Evolutionary conservation across 2,113 vertebrate species (phyloP).

Genomic region (Eptatretus burgeri): DNA sequence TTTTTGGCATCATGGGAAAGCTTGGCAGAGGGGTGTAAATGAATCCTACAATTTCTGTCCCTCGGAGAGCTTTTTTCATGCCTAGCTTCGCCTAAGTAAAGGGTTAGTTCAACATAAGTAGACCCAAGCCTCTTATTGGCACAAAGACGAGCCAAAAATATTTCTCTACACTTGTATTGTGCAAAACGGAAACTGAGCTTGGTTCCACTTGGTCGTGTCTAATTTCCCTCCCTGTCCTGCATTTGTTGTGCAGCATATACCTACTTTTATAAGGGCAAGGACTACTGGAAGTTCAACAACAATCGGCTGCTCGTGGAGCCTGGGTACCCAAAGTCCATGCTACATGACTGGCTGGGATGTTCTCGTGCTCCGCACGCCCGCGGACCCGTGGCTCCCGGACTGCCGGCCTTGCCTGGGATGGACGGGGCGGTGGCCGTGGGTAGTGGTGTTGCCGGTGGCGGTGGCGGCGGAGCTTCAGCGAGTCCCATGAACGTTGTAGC

Average conservation of each 20-base stretch:
- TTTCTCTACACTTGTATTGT: too few species aligned
- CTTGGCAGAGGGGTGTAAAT: too few species aligned
- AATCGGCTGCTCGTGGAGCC: conserved; percentile 71
- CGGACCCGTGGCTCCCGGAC: neutral
- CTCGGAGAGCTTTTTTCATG: neutral
- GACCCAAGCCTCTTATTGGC: neutral
- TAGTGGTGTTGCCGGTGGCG: conserved; percentile 72
- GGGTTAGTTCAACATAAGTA: neutral
- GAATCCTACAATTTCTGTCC: neutral
- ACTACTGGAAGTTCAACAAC: conserved; percentile 98
- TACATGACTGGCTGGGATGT: conserved; percentile 96
- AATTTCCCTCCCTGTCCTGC: too few species aligned
- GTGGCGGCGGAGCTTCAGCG: conserved; percentile 65
- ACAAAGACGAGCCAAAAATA: too few species aligned
- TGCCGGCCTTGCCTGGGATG: conserved; percentile 12
- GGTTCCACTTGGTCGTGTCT: too few species aligned
- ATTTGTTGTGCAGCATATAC: conserved; percentile 39
- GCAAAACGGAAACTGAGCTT: too few species aligned
- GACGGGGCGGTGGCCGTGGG: conserved; percentile 22
- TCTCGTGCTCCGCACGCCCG: conserved; percentile 45
- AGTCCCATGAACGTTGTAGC: conserved; percentile 82
- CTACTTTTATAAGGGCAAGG: conserved; percentile 91
- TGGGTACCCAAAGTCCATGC: conserved; percentile 69
- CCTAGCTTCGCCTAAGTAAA: neutral
- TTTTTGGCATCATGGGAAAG: neutral